A percentile compares a stretch with the other conserved stretches of the same genome.
phyloP scores from a whole-genome alignment of 1,140 invertebrate genomes.

The Centruroides sculpturatus region DNA sequence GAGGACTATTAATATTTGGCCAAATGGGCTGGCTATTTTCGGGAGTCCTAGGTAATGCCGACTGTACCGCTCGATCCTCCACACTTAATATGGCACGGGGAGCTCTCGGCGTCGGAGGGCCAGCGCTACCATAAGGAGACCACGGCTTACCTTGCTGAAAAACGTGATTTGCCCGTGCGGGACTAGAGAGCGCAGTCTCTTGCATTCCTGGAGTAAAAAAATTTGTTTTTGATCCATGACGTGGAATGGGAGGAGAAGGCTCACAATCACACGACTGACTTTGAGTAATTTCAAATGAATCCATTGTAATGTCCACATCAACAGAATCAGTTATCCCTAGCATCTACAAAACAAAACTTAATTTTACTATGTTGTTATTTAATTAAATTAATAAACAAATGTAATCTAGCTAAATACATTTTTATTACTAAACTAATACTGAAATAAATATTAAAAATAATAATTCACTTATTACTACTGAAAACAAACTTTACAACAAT shows the following conservation, averaged over 20 bases:
- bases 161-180: background rate
- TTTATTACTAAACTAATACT: too few species aligned
- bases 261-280: conserved; percentile 69
- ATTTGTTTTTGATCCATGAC: conserved; percentile 80
- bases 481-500: too few species aligned
- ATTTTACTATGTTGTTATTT: too few species aligned
- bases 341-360: background rate
- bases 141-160: conserved; percentile 2
- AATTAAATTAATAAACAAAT: too few species aligned
- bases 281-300: conserved; percentile 18
- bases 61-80: background rate
- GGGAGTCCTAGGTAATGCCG: conserved; percentile 2
- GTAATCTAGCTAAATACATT: too few species aligned
- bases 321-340: conserved; percentile 16
- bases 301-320: conserved; percentile 16
- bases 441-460: too few species aligned
- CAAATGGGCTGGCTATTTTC: conserved; percentile 6
- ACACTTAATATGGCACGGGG: conserved; percentile 3
- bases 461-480: too few species aligned
- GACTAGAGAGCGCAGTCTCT: conserved; percentile 13
- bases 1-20: conserved; percentile 10
- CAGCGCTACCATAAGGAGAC: conserved; percentile 9
- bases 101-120: conserved; percentile 6
- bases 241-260: conserved; percentile 72
- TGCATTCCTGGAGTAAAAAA: conserved; percentile 61